Conservation (phyloP, 2,797 vertebrate species). For the Smutsia gigantea region DNA sequence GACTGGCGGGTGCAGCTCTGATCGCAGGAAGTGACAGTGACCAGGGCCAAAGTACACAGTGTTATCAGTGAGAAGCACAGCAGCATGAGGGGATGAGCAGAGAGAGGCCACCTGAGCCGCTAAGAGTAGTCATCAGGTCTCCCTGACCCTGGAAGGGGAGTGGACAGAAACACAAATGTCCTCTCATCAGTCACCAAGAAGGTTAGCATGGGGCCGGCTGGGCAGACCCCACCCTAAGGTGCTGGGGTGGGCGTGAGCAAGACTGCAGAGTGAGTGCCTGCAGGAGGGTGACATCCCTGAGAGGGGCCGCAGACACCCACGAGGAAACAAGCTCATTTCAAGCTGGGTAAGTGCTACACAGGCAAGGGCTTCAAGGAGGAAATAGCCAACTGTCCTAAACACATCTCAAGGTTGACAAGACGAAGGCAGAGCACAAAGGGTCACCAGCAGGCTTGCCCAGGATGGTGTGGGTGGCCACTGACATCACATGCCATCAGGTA, state of each 20-base stretch:
- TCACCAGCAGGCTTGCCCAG: not conserved
- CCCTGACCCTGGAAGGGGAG: not conserved
- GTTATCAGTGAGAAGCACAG: not conserved
- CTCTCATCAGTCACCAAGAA: not conserved
- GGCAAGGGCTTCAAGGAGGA: not conserved
- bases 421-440: not conserved
- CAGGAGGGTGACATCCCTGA: not conserved
- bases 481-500: rapidly evolving
- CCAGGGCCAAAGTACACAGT: not conserved
- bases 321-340: not conserved
- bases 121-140: not conserved
- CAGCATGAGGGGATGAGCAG: not conserved
- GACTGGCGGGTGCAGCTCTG: not conserved
- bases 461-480: not conserved
- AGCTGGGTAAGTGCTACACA: not conserved
- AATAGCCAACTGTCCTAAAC: not conserved
- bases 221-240: no score
- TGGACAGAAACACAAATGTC: not conserved
- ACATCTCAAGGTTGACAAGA: no score
- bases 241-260: not conserved
- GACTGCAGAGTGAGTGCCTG: rapidly evolving
- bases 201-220: rapidly evolving
- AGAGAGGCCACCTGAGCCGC: not conserved
- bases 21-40: not conserved
- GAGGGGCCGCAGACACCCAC: not conserved